Evolutionary conservation across 2,888 invertebrate genomes (phyloP), one percentile per base, ranked within the genome.

Genomic region (Volucella zonaria): DNA sequence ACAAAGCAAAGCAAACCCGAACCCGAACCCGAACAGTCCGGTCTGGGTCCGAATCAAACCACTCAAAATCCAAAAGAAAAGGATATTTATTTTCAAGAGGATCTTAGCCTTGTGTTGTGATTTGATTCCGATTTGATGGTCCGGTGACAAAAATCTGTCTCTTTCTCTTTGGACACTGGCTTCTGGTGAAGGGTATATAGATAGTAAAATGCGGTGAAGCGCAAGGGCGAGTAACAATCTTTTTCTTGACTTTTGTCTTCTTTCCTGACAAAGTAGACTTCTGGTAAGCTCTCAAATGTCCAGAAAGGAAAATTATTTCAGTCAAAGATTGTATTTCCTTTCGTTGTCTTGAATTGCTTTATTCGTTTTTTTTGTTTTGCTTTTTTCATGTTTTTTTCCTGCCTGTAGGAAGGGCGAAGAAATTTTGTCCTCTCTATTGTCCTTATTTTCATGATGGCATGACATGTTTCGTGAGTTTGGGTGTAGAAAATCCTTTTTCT

Each of bases 111-210:
- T 40, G n/a, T 23, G 14, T 23, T 40, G 64, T 56, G 66, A 66
- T 79, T 70, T 71, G 75, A 75, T 79, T 75, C n/a, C 45, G 31
- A 31, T 31, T 31, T 31, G 31, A 14, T 42, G 43, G 47, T 70
- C 64, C 11, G 75, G 68, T 77, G 82, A 82, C 71, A 73, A 71
- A 54, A 77, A 82, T 82, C 64, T 31, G 6, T 31, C 58, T 59
- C 73, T 68, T 59, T 40, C 56, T 62, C 73, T 70, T 62, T 59
- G 58, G 62, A n/a, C 10, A 47, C 31, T 31, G 31, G 31, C 1
- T 31, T 31, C 31, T 31, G 31, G 31, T 31, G 31, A 31, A 6
- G 2, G 6, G 31, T 31, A 6, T 6, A 23, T 23, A 23, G 1
- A 1, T 18, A 18, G 2, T 23, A 31, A 31, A 54, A 42, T n/a